These are phyloP conservation scores for Gorsachius magnificus DNA, from an alignment of 2,797 vertebrate genomes.

Conservation along the genomic window DNA sequence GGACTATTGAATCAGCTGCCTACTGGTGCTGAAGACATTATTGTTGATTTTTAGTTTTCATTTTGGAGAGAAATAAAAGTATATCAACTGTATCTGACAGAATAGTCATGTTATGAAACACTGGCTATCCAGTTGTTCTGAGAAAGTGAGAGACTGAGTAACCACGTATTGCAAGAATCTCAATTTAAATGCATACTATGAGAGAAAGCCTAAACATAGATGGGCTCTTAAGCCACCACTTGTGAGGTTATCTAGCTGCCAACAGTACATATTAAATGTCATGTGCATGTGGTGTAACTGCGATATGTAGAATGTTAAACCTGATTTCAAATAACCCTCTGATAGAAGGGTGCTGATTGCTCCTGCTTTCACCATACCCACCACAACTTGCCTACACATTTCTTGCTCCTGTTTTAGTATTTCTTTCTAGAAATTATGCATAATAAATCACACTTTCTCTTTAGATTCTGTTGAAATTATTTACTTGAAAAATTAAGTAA, in stretches of 20 bases:
- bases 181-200: not conserved
- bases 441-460: not conserved
- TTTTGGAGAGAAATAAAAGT: not conserved
- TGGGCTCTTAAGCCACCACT: conserved; percentile 2
- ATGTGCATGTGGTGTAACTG: not conserved
- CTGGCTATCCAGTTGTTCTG: not conserved
- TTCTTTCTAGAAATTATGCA: not conserved
- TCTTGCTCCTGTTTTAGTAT: not conserved
- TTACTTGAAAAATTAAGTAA: not conserved
- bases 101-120: not conserved
- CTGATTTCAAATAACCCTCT: conserved; percentile 8
- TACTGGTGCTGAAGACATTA: not conserved
- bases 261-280: conserved; percentile 45
- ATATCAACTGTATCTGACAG: not conserved
- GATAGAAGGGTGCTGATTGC: not conserved
- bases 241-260: conserved; percentile 53
- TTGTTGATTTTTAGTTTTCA: not conserved
- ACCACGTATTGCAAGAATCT: not conserved
- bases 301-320: conserved; percentile 4
- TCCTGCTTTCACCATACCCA: not conserved
- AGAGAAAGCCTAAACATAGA: conserved; percentile 48
- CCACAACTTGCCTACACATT: not conserved
- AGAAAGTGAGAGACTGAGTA: not conserved
- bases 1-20: not conserved
- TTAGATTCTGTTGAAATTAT: not conserved